Base-by-base conservation (phyloP, 1,140 invertebrate genomes). In the Venturia canescens region DNA sequence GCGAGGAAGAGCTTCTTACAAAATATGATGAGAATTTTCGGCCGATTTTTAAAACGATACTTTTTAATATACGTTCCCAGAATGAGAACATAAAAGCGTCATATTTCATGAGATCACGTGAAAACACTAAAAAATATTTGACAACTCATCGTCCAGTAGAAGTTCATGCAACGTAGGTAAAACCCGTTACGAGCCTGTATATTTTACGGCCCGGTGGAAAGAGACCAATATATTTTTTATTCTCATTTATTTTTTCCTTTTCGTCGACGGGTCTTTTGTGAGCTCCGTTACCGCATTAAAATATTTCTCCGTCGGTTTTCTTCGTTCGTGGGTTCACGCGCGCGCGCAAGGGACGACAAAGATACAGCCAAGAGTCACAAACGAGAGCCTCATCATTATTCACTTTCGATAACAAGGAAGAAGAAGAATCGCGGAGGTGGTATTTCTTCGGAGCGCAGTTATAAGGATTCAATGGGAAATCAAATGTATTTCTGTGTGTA, bases 331-430 rank as follows among this genome's bases (percentile, higher is more conserved):
- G 15, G 31, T 38, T 70, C 31, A 38, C n/a, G 69, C 69, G 16
- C 69, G 34, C 44, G 69, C n/a, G n/a, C n/a, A 70, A 18, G 69
- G 29, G 69, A 38, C 31, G 69, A 29, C 31, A 5, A 70, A 29
- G 69, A 70, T 70, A 70, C 69, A 70, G 31, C 26, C 31, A 29
- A 38, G 31, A 70, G 11, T 3, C 5, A 16, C 5, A 16, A 53
- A 53, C 69, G 13, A 31, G 38, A 38, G 69, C 34, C 69, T 71
- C 69, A 71, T 71, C 69, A 71, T 71, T 48, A 71, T 71, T 71
- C 69, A 71, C 69, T 71, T 71, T 71, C 69, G 69, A 71, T 71
- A 71, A 48, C 69, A 71, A 71, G 69, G 69, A 71, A 71, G 69
- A 48, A 7, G 18, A 70, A 70, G 67, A n/a, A 18, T 4, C 6